Evolutionary conservation across 1,140 invertebrate species (phyloP), one percentile per base, ranked within the genome.

Genomic region (Ips typographus): DNA sequence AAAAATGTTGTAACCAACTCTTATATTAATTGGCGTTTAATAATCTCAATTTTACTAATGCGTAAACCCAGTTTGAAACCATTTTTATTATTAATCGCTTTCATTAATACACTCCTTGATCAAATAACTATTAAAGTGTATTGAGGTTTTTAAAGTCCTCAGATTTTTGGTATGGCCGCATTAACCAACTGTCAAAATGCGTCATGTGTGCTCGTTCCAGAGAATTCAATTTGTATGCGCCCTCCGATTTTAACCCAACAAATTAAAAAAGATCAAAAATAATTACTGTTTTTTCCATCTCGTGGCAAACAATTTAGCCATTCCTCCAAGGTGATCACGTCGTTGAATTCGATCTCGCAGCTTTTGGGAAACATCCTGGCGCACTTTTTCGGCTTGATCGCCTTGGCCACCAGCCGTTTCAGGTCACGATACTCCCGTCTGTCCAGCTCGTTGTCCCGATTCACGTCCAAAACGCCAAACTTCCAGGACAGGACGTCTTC

Each of bases 371-470:
- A 97, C n/a, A 87, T 89, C 72, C 91, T 89, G 60, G 94, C 93
- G 81, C 95, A 97, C 68, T 90, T 86, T 79, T 91, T 91, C 5
- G 95, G 95, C 73, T 91, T 90, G 36, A 96, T 91, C 38, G 91
- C 88, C 81, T 93, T 93, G 77, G 90, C 92, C 1, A 95, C 90
- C 40, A 96, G 85, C 70, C 89, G 84, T 64, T 89, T 86, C 3
- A 97, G 82, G 66, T 91, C 90, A 71, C 88, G 85, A 74, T 94
- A 93, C 79, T 98, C 95, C 43, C 85, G 84, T 72, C 88, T 88
- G 75, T 92, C 89, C 58, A 98, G 80, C 53, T 65, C 36, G 39
- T 86, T 85, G 80, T 95, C 92, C 7, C 83, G 83, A 80, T 96
- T 90, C 41, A 80, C 80, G 81, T 98, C 94, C 74, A 97, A 82